A percentile compares a stretch with the other conserved stretches of the same genome.
Conservation (phyloP, 1,140 invertebrate species). For the Calephelis virginiensis region DNA sequence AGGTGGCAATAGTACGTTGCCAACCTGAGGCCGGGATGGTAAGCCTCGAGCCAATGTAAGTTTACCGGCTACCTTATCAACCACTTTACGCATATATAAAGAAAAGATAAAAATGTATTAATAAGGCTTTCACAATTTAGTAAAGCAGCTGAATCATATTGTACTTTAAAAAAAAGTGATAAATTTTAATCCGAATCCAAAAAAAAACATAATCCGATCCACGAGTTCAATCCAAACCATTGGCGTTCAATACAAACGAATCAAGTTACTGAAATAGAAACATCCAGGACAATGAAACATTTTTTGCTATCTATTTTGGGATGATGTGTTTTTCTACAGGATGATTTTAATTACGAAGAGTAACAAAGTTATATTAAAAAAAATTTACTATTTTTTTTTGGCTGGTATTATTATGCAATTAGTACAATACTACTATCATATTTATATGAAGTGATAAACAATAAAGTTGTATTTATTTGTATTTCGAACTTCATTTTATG, state of each 20-base stretch:
- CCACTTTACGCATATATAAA: no score
- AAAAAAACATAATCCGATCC: conserved; percentile 36
- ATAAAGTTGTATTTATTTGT: no score
- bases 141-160: conserved; percentile 5
- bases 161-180: conserved; percentile 14
- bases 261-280: conserved; percentile 40
- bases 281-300: conserved; percentile 21
- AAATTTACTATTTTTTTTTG: no score
- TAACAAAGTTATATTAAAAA: neutral
- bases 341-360: conserved; percentile 1
- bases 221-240: conserved; percentile 30
- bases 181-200: conserved; percentile 20
- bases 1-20: no score
- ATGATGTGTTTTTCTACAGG: neutral
- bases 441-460: no score
- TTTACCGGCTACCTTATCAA: no score
- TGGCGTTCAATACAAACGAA: conserved; percentile 31
- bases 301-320: conserved; percentile 16
- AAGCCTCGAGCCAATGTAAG: no score
- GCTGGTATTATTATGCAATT: no score
- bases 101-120: neutral
- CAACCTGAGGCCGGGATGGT: no score
- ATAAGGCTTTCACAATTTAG: neutral
- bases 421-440: no score
- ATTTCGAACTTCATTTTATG: no score